phyloP scores from a whole-genome alignment of 1,140 invertebrate species.

The Drosophila quadrilineata region DNA sequence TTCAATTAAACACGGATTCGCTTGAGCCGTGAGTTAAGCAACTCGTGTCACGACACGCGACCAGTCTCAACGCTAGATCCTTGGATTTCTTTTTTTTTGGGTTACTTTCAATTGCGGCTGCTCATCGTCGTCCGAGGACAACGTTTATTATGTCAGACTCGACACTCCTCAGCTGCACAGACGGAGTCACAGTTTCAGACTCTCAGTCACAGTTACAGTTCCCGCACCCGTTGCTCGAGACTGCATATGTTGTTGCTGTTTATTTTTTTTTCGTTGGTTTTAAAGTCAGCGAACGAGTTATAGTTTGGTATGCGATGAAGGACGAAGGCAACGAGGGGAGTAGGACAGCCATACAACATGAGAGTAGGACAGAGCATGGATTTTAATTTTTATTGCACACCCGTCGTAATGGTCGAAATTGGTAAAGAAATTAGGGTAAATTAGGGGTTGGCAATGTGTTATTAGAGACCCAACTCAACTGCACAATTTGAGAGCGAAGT shows the following conservation, averaged over 20 bases:
- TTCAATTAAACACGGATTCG: background rate
- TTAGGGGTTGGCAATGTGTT: constrained; percentile 78
- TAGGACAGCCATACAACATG: background rate
- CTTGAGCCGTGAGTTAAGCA: background rate
- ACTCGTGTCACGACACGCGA: constrained; percentile 13
- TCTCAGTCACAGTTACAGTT: no score
- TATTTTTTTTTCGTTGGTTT: no score
- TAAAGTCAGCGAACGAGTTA: constrained; percentile 58
- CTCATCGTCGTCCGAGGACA: constrained; percentile 44
- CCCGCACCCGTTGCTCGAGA: no score
- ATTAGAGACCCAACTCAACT: constrained; percentile 58
- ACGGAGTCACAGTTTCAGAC: constrained; percentile 22
- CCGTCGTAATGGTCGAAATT: constrained; percentile 79
- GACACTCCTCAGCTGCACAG: constrained; percentile 38
- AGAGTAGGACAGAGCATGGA: constrained; percentile 39
- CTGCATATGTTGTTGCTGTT: no score
- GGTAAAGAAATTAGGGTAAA: constrained; percentile 81
- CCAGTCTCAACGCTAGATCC: constrained; percentile 11
- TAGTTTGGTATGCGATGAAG: constrained; percentile 33
- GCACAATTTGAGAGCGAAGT: constrained; percentile 11
- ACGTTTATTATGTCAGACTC: constrained; percentile 68
- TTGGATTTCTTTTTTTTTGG: background rate
- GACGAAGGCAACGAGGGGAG: background rate
- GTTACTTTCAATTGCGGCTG: constrained; percentile 17
- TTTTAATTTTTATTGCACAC: constrained; percentile 80